Evolutionary conservation across 2,797 vertebrate genomes (phyloP).

Genomic region (Saxicola maurus): DNA sequence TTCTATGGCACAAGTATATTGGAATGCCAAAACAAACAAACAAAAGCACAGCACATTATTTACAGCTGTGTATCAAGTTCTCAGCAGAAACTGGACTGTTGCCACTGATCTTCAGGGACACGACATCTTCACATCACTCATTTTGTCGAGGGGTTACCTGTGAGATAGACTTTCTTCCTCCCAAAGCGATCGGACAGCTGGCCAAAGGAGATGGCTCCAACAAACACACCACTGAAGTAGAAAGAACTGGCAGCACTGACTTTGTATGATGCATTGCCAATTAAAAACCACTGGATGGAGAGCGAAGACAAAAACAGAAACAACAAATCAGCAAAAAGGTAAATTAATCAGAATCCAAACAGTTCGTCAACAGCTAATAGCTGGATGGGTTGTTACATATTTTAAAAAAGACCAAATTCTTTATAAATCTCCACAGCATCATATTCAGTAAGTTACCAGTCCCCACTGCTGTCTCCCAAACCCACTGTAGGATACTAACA

Average conservation of each 20-base stretch:
- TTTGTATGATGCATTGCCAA: slow-evolving; percentile 74
- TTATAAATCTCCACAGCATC: neutral
- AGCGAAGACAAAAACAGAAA: neutral
- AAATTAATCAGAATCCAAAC: neutral
- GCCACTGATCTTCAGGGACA: neutral
- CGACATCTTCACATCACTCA: rapidly evolving
- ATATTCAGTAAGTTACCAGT: neutral
- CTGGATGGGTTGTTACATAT: neutral
- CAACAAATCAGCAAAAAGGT: neutral
- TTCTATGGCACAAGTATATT: neutral
- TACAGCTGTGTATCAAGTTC: neutral
- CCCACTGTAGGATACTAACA: rapidly evolving
- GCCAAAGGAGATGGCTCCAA: slow-evolving; percentile 77
- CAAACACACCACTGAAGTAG: slow-evolving; percentile 79
- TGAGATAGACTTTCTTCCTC: slow-evolving; percentile 77
- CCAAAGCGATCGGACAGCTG: slow-evolving; percentile 78
- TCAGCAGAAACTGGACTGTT: neutral
- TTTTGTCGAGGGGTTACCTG: slow-evolving; percentile 60
- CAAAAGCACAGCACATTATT: neutral
- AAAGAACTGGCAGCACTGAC: slow-evolving; percentile 76
- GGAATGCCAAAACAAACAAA: neutral
- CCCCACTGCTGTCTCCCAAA: neutral
- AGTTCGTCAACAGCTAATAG: neutral
- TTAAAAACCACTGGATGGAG: slow-evolving; percentile 73
- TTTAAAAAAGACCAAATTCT: neutral